Evolutionary conservation across 1,140 invertebrate genomes (phyloP).

Genomic region (Drosophila sp.): DNA sequence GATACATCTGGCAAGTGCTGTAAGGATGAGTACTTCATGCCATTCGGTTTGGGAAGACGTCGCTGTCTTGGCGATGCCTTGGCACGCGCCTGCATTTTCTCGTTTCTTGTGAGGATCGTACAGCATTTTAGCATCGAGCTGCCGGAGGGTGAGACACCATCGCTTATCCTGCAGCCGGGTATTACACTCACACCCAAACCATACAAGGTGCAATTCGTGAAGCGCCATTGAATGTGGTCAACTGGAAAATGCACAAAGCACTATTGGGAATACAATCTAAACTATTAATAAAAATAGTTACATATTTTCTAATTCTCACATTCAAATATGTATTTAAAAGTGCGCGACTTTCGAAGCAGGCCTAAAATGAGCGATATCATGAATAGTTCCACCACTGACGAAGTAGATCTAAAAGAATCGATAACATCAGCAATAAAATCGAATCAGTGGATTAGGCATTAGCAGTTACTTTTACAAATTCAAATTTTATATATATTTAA

Average conservation of each 20-base stretch:
- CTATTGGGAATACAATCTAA: no score
- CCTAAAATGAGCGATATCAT: no score
- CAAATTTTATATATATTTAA: not conserved
- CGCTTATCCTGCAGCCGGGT: conserved; percentile 71
- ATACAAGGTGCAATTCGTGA: conserved; percentile 79
- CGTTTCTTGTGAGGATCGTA: conserved; percentile 89
- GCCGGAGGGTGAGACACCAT: conserved; percentile 60
- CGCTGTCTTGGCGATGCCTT: conserved; percentile 91
- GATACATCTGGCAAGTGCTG: conserved; percentile 75
- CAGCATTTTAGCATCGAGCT: conserved; percentile 86
- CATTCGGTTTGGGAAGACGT: conserved; percentile 90
- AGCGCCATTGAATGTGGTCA: conserved; percentile 35
- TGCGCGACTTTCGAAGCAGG: not conserved
- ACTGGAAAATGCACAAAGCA: not conserved
- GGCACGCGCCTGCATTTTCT: conserved; percentile 90
- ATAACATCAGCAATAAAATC: not conserved
- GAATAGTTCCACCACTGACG: no score
- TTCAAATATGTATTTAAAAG: not conserved
- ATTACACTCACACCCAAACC: conserved; percentile 82
- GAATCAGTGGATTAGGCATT: not conserved
- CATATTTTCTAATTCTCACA: not conserved
- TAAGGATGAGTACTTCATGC: conserved; percentile 86
- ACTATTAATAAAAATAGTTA: no score
- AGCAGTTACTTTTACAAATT: not conserved
- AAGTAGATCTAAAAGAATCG: not conserved